Percentiles rank a stretch among this genome's conserved stretches.
Conservation (phyloP, 1,140 invertebrate genomes). For the Wasmannia auropunctata region DNA sequence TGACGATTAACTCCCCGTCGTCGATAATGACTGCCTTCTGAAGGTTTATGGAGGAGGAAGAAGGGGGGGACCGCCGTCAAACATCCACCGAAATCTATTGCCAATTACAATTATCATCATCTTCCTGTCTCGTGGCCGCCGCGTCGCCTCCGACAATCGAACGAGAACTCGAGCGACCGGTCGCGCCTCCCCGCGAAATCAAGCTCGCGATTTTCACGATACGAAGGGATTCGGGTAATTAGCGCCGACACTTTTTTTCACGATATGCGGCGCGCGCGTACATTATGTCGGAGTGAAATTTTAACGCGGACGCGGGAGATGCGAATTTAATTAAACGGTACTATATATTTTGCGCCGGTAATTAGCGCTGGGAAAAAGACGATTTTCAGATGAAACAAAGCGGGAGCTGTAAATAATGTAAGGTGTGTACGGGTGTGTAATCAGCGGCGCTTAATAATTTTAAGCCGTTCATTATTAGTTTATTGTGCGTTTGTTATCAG, state of each 20-base stretch:
- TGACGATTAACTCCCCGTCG: constrained; percentile 52
- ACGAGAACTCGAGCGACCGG: background rate
- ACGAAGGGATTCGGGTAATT: constrained; percentile 28
- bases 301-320: constrained; percentile 23
- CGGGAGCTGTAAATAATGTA: constrained; percentile 37
- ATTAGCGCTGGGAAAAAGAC: constrained; percentile 35
- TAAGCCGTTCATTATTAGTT: constrained; percentile 24
- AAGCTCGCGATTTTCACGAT: background rate
- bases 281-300: constrained; percentile 41
- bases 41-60: constrained; percentile 49
- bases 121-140: background rate
- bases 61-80: too few species aligned
- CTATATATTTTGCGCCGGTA: constrained; percentile 30
- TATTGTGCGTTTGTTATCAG: background rate
- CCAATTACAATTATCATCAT: constrained; percentile 21
- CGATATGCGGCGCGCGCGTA: constrained; percentile 12
- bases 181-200: background rate
- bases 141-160: background rate
- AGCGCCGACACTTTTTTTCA: constrained; percentile 7
- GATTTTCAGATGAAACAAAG: constrained; percentile 17
- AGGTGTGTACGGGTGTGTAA: constrained; percentile 9
- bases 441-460: constrained; percentile 16
- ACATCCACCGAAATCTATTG: constrained; percentile 23
- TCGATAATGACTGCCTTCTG: constrained; percentile 45
- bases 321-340: constrained; percentile 55